A percentile compares a stretch with the other conserved stretches of the same genome.
Conservation (phyloP, 2,888 invertebrate species). For the Temnothorax unifasciatus region DNA sequence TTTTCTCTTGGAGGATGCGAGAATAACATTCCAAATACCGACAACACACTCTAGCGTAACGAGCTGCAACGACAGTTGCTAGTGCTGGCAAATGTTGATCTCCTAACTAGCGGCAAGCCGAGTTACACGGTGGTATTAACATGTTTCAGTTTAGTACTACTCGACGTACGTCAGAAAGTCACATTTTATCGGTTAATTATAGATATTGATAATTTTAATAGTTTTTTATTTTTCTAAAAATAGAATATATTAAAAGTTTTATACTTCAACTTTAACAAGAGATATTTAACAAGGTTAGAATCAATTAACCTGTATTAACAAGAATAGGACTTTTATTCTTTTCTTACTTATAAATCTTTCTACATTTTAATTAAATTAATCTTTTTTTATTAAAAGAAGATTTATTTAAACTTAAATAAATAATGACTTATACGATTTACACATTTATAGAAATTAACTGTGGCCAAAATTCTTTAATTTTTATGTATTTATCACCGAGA, state of each 20-base stretch:
- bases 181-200: conserved; percentile 26
- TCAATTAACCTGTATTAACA: background rate
- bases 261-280: background rate
- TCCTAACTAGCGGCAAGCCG: conserved; percentile 40
- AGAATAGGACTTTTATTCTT: background rate
- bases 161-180: background rate
- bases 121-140: conserved; percentile 37
- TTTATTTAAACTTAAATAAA: background rate
- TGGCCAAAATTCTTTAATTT: background rate
- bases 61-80: conserved; percentile 36
- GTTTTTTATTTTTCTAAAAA: background rate
- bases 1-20: background rate
- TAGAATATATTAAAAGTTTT: background rate
- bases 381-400: background rate
- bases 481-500: background rate
- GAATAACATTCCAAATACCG: conserved; percentile 12
- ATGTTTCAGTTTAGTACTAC: background rate
- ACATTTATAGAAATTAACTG: background rate
- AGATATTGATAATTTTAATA: background rate
- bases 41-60: conserved; percentile 35
- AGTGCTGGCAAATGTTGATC: conserved; percentile 34
- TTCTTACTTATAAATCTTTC: background rate
- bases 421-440: background rate
- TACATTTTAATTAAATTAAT: background rate
- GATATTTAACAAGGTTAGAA: background rate